phyloP scores from a whole-genome alignment of 35 echinoderm and acorn worm genomes.

The Heliocidaris erythrogramma region DNA sequence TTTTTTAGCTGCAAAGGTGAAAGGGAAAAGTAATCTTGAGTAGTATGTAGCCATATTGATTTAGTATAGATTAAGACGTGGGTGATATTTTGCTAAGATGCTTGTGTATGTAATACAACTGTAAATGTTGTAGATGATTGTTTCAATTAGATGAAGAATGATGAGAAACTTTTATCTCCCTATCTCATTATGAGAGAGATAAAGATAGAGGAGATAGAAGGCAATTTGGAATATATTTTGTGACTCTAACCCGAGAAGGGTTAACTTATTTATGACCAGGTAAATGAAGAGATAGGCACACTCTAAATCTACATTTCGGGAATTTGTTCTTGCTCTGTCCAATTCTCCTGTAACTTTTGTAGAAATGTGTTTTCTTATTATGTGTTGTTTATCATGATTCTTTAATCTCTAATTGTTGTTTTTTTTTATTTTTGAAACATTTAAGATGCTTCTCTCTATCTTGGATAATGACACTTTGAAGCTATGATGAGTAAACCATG shows the following conservation, averaged over 20 bases:
- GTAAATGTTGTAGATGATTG: conserved; percentile 18
- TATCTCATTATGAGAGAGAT: not conserved
- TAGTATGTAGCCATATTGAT: not conserved
- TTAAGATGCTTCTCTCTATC: conserved; percentile 5
- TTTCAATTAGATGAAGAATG: not conserved
- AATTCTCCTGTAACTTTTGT: conserved; percentile 13
- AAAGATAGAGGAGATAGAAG: not conserved
- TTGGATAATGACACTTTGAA: not conserved
- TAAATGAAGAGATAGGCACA: conserved; percentile 34
- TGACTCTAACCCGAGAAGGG: conserved; percentile 1
- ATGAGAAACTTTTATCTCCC: not conserved
- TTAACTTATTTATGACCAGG: conserved; percentile 38
- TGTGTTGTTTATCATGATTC: not conserved
- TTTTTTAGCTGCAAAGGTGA: not conserved
- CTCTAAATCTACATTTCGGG: not conserved
- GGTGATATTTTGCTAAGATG: not conserved
- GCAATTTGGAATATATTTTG: not conserved
- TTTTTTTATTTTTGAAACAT: conserved; percentile 24
- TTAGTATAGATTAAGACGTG: not conserved
- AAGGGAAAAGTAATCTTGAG: not conserved
- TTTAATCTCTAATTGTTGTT: conserved; percentile 13
- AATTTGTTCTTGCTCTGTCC: not conserved
- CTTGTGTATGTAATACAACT: conserved; percentile 12
- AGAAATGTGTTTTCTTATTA: conserved; percentile 33
- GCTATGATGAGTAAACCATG: not conserved